Evolutionary conservation across 2,797 vertebrate genomes (phyloP).

Genomic region (Cetoscarus ocellatus): DNA sequence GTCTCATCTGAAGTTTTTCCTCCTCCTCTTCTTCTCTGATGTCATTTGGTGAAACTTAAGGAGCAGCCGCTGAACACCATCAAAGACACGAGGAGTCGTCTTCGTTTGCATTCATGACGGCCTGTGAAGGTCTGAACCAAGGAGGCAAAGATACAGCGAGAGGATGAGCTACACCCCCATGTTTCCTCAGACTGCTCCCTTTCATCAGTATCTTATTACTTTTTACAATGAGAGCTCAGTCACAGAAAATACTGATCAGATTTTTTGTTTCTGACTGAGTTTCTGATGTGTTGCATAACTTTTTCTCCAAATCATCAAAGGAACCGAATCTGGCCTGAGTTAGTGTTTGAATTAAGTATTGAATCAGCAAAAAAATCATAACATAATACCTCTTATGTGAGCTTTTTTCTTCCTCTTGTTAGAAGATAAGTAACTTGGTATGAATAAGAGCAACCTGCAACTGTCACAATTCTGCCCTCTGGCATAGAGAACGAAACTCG

Average conservation of each 20-base stretch:
- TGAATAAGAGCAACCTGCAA: too few species aligned
- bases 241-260: neutral
- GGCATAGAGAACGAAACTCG: too few species aligned
- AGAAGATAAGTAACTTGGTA: too few species aligned
- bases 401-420: too few species aligned
- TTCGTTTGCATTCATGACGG: constrained; percentile 18
- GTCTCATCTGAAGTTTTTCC: neutral
- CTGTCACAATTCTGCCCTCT: too few species aligned
- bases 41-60: constrained; percentile 17
- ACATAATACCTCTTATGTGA: too few species aligned
- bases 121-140: neutral
- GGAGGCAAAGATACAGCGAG: neutral
- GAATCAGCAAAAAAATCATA: too few species aligned
- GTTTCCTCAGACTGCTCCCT: neutral
- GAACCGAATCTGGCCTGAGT: too few species aligned
- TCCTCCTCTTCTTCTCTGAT: neutral
- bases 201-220: neutral
- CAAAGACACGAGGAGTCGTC: constrained; percentile 12
- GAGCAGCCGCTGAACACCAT: constrained; percentile 19
- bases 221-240: neutral
- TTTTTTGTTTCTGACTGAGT: too few species aligned
- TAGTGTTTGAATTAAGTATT: too few species aligned
- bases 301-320: too few species aligned
- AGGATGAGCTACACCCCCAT: neutral
- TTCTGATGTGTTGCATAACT: too few species aligned